Base-by-base conservation (phyloP, 1,140 invertebrate genomes). In the Lucilia sericata region DNA sequence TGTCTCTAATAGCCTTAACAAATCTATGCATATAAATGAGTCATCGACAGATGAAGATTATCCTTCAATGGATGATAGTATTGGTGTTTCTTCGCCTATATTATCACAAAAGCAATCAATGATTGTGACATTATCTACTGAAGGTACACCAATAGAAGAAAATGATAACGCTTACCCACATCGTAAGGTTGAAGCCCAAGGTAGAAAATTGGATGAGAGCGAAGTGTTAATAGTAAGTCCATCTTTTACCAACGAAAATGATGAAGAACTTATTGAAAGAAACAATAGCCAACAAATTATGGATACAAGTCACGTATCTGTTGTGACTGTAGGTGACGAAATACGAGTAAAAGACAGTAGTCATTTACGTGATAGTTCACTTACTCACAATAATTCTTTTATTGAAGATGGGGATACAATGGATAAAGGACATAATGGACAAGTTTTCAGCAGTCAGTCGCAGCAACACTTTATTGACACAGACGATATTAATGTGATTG, bases 301-400 rank as follows among this genome's bases (percentile, higher is more conserved):
- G 84, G 95, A 96, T 89, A 96, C 95, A 85, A 97, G 96, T 91
- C 96, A 98, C 89, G 96, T 97, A 42, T 97, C 96, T 2, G 96
- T 98, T 42, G 96, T 98, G 42, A 96, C 96, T 8, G 96, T 98
- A 2, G 96, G 96, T 84, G 95, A 96, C 85, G 94, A 96, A 85
- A 94, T 95, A 19, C 93, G 93, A 85, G 95, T 96, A 7, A 94
- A 95, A 84, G 95, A 96, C 89, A 94, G 94, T 42, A 89, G 90
- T 84, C 86, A 91, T 49, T 87, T 91, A 74, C 49, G 2, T 25
- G 21, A 70, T 70, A 70, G 55, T 25, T 5, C 65, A 25, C 7
- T 7, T n/a, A 60, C 13, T 60, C n/a, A 60, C 14, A 60, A 12
- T n/a, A 60, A 60, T 60, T 60, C 55, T 17, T 60, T 75, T n/a